Conservation (phyloP, 2,113 vertebrate species). For the Pituophis catenifer region DNA sequence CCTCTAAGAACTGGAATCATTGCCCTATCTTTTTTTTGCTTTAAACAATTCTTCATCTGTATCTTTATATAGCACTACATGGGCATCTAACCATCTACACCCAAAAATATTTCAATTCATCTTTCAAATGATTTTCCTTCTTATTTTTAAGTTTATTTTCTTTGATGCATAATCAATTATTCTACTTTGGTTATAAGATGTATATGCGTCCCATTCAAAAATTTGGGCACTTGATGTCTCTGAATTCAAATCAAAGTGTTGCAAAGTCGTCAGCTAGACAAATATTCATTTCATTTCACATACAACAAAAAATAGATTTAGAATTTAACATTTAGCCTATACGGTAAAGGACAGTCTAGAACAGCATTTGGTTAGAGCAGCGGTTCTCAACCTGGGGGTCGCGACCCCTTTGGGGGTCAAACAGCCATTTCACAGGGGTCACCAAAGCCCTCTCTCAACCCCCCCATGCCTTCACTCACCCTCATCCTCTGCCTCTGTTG, state of each 20-base stretch:
- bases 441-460: too few relatives aligned
- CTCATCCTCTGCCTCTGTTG: too few relatives aligned
- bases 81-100: not conserved
- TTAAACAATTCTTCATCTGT: not conserved
- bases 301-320: not conserved
- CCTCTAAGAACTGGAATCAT: not conserved
- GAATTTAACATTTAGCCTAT: not conserved
- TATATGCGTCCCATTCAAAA: not conserved
- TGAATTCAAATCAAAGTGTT: not conserved
- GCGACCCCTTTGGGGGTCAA: too few relatives aligned
- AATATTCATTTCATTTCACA: not conserved
- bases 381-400: too few relatives aligned
- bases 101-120: not conserved
- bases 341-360: not conserved
- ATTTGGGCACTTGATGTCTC: not conserved
- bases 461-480: too few relatives aligned
- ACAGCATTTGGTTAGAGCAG: not conserved
- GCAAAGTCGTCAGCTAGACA: not conserved
- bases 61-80: not conserved
- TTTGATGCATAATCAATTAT: not conserved
- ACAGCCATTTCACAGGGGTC: too few relatives aligned
- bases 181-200: not conserved
- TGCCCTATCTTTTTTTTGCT: not conserved
- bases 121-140: not conserved
- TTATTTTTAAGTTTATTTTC: not conserved